Percentiles rank a stretch among this genome's conserved stretches.
Evolutionary conservation across 2,797 vertebrate species (phyloP).

Genomic region (Nannoperca obscura): DNA sequence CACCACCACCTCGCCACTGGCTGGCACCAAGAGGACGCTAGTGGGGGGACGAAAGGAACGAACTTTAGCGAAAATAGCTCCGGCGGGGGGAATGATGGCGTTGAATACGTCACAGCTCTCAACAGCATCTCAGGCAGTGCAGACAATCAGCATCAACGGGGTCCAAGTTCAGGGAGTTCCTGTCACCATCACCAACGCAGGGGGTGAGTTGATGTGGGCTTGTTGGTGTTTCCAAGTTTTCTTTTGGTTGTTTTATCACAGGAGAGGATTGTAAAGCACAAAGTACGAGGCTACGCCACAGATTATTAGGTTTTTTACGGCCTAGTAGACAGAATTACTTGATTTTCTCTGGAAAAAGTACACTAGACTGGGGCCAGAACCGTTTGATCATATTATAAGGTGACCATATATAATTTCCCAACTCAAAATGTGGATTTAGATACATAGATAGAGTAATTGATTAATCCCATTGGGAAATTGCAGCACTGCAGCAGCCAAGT

Average conservation of each 20-base stretch:
- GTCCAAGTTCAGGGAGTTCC: slow-evolving; percentile 96
- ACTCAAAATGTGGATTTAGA: background rate
- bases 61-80: slow-evolving; percentile 94
- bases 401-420: background rate
- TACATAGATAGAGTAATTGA: background rate
- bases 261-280: background rate
- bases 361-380: background rate
- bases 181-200: slow-evolving; percentile 96
- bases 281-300: background rate
- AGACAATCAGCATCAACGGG: slow-evolving; percentile 98
- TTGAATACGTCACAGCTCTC: slow-evolving; percentile 91
- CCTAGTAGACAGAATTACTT: background rate
- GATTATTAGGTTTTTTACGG: background rate
- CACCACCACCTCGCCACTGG: slow-evolving; percentile 48
- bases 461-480: background rate
- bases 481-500: no score
- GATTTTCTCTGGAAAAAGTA: background rate
- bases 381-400: background rate
- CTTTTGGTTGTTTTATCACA: background rate
- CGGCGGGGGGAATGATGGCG: slow-evolving; percentile 92
- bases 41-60: slow-evolving; percentile 90
- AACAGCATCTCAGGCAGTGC: slow-evolving; percentile 90
- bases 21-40: slow-evolving; percentile 66
- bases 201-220: slow-evolving; percentile 84
- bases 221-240: background rate